A percentile compares a stretch with the other conserved stretches of the same genome.
phyloP scores from a whole-genome alignment of 2,113 vertebrate genomes.

The Pipa parva region DNA sequence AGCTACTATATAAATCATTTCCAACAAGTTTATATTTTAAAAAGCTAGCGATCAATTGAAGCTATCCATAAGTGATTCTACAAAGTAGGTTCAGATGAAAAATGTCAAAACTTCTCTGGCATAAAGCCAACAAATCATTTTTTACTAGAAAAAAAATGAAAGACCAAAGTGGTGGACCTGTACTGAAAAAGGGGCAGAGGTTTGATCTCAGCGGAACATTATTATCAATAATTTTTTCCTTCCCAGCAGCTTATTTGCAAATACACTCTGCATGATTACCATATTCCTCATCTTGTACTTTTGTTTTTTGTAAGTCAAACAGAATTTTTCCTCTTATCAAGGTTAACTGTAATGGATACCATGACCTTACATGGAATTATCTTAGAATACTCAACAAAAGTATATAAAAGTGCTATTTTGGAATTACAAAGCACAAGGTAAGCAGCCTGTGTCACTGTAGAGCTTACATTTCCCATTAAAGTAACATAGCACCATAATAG shows the following conservation, averaged over 20 bases:
- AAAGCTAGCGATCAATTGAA: conserved; percentile 27
- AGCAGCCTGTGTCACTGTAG: too few relatives aligned
- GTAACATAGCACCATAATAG: too few relatives aligned
- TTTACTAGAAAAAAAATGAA: conserved; percentile 21
- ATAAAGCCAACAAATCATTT: conserved; percentile 32
- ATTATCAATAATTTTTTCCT: conserved; percentile 33
- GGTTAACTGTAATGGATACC: too few relatives aligned
- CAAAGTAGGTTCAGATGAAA: conserved; percentile 37
- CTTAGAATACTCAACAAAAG: too few relatives aligned
- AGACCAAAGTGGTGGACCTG: conserved; percentile 25
- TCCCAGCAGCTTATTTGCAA: conserved; percentile 43
- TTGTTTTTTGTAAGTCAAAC: too few relatives aligned
- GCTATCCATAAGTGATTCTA: conserved; percentile 38
- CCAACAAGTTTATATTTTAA: conserved; percentile 31
- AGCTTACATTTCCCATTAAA: too few relatives aligned
- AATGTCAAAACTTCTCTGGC: conserved; percentile 33
- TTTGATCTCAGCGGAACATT: conserved; percentile 15
- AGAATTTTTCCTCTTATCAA: too few relatives aligned
- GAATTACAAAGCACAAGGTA: too few relatives aligned
- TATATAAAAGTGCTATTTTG: too few relatives aligned
- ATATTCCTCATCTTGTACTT: background rate
- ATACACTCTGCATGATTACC: conserved; percentile 15
- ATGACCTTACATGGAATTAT: too few relatives aligned
- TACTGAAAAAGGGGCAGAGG: conserved; percentile 30
- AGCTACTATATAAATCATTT: conserved; percentile 35